A percentile compares a stretch with the other conserved stretches of the same genome.
phyloP scores from a whole-genome alignment of 1,140 invertebrate genomes.

The Drosophila ananassae region DNA sequence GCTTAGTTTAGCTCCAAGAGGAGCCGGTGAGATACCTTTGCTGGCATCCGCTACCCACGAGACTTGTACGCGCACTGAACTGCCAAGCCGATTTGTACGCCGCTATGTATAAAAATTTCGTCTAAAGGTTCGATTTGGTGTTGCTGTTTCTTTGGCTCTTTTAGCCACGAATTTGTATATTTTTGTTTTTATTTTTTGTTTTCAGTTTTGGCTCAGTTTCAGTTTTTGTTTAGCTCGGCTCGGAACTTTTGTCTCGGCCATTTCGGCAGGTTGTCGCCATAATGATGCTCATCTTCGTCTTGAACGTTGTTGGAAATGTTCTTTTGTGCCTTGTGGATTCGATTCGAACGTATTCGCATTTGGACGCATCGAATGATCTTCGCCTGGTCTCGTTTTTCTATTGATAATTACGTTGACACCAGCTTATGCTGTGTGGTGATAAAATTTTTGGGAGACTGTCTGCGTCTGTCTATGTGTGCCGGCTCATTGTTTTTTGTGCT shows the following conservation, averaged over 20 bases:
- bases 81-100: conserved; percentile 63
- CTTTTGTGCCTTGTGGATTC: conserved; percentile 52
- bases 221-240: conserved; percentile 30
- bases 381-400: conserved; percentile 68
- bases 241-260: conserved; percentile 38
- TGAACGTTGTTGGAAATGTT: conserved; percentile 47
- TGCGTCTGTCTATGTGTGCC: conserved; percentile 22
- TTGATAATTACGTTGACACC: conserved; percentile 54
- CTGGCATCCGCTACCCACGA: conserved; percentile 83
- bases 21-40: conserved; percentile 62
- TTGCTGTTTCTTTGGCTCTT: conserved; percentile 41
- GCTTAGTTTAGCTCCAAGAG: conserved; percentile 13
- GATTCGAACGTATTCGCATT: conserved; percentile 46
- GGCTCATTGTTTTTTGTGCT: conserved; percentile 40
- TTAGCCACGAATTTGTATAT: conserved; percentile 16
- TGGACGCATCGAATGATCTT: conserved; percentile 18
- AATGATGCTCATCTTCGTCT: conserved; percentile 39
- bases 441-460: conserved; percentile 1
- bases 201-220: conserved; percentile 21
- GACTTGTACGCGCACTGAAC: conserved; percentile 83
- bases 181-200: conserved; percentile 19
- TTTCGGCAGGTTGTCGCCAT: conserved; percentile 18
- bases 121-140: conserved; percentile 55
- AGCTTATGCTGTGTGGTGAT: conserved; percentile 21
- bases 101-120: conserved; percentile 83